phyloP scores from a whole-genome alignment of 1,140 invertebrate species.

The Tribolium madens region DNA sequence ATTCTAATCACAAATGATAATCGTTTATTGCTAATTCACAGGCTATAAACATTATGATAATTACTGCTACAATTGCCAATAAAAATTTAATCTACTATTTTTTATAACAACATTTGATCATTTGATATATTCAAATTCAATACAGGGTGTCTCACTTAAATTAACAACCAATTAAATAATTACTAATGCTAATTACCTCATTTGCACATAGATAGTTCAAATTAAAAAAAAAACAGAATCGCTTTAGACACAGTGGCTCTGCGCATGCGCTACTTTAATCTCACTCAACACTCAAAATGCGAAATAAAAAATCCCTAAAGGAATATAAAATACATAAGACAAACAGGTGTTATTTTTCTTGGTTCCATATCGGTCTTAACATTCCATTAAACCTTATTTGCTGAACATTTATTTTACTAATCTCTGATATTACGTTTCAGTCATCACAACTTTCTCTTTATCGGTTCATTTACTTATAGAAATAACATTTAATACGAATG shows the following conservation, averaged over 20 bases:
- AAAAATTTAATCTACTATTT: slow-evolving; percentile 24
- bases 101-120: background rate
- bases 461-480: background rate
- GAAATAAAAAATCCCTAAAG: background rate
- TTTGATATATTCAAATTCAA: background rate
- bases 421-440: background rate
- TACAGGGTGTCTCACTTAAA: slow-evolving; percentile 8
- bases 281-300: background rate
- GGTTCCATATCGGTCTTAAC: background rate
- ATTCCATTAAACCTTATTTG: background rate
- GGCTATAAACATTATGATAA: slow-evolving; percentile 3
- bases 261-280: background rate
- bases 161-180: background rate
- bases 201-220: background rate
- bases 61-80: slow-evolving; percentile 6
- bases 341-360: background rate
- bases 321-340: background rate
- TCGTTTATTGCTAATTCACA: slow-evolving; percentile 6
- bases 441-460: background rate
- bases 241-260: background rate
- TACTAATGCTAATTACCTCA: background rate
- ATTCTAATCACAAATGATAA: background rate
- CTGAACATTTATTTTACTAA: background rate
- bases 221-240: background rate
- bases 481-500: background rate